These are phyloP conservation scores for Alaudala cheleensis DNA, from an alignment of 2,113 vertebrate genomes.

Conservation along the genomic window DNA sequence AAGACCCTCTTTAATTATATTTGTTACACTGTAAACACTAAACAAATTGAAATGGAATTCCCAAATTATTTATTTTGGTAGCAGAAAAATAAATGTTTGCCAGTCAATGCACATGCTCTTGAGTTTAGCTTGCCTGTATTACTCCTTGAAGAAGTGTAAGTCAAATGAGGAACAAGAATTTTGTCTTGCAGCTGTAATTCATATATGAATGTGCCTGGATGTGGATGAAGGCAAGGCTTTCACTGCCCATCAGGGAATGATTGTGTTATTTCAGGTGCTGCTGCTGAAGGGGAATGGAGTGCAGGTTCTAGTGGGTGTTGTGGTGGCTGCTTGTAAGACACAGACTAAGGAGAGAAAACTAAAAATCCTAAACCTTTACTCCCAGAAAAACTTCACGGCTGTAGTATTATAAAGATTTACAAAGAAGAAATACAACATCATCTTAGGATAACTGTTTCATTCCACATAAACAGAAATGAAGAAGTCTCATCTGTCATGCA, in stretches of 20 bases:
- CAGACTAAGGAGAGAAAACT: not conserved
- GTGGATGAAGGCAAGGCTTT: not conserved
- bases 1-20: not conserved
- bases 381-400: not conserved
- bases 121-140: not conserved
- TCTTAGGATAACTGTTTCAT: not conserved
- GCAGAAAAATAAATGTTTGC: not conserved
- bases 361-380: not conserved
- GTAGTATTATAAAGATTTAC: not conserved
- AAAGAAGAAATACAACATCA: not conserved
- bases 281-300: not conserved
- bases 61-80: not conserved
- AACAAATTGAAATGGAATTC: not conserved
- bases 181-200: not conserved
- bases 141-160: not conserved
- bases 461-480: not conserved
- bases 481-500: not conserved
- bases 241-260: not conserved
- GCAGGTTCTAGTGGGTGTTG: not conserved
- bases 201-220: not conserved
- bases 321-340: not conserved
- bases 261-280: not conserved
- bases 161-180: not conserved
- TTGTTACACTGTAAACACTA: not conserved
- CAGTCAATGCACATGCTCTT: not conserved